Conservation (phyloP, 2,888 invertebrate genomes). For the Octonoba sinensis region DNA sequence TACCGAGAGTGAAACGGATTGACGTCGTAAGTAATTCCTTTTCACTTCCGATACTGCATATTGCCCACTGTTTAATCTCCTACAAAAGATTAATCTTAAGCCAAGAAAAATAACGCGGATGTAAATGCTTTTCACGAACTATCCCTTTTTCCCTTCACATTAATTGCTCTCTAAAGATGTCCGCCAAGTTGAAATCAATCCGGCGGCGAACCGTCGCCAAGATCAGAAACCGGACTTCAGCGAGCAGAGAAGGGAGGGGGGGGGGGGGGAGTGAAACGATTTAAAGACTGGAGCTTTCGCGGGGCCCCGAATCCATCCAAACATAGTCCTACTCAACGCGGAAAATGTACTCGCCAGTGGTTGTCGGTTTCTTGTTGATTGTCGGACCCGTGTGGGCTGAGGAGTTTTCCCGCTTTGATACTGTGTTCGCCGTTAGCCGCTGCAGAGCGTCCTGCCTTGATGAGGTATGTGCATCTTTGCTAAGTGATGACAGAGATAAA, state of each 20-base stretch:
- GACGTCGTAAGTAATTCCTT: too few species aligned
- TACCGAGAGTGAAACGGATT: too few species aligned
- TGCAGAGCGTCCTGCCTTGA: constrained; percentile 50
- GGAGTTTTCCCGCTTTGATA: constrained; percentile 6
- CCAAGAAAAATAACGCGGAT: too few species aligned
- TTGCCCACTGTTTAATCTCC: too few species aligned
- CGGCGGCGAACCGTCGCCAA: constrained; percentile 32
- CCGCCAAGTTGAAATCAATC: constrained; percentile 4
- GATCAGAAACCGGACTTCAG: not conserved
- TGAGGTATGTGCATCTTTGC: constrained; percentile 13
- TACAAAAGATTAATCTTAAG: too few species aligned
- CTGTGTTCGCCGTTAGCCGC: constrained; percentile 27
- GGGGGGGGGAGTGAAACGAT: constrained; percentile 23
- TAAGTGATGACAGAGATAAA: too few species aligned
- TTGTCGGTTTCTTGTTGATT: not conserved
- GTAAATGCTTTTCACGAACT: too few species aligned
- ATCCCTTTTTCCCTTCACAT: too few species aligned
- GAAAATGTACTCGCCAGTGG: not conserved
- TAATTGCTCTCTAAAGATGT: too few species aligned
- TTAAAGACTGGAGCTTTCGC: constrained; percentile 29
- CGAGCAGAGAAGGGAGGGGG: not conserved
- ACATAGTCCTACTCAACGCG: not conserved
- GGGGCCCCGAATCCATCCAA: not conserved
- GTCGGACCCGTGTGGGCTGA: not conserved
- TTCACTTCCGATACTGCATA: too few species aligned